Evolutionary conservation across 2,113 vertebrate species (phyloP), one percentile per base, ranked within the genome.

Genomic region (Cyprinodon tularosa): DNA sequence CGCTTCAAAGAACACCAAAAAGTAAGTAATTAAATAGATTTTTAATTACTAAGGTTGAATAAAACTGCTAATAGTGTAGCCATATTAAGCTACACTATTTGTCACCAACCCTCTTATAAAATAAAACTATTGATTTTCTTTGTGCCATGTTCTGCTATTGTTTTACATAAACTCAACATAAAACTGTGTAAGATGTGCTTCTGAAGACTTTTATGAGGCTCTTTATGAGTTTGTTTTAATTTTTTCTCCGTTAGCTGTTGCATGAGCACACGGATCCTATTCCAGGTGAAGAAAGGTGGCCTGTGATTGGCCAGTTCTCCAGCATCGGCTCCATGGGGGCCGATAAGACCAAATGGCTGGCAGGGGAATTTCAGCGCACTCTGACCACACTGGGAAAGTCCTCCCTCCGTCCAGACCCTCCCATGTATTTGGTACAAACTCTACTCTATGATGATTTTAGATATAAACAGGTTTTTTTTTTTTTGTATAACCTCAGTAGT

Each of bases 291-390:
- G 94, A 97, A 22, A 74, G 68, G 36, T 99, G 98, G 98, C 95
- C 97, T 0, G 64, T 99, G 14, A 88, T 99, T 73, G 98, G 96
- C 3, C 98, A 99, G 91, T 99, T 99, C 83, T 99, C 98, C 66
- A 99, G 98, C 90, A 99, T 99, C 0, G 98, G 98, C 53, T 99
- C 98, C 0, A 77, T 99, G 96, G 98, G 98, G 71, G 72, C 89
- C 60, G 97, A 99, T 71, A 95, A 96, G 13, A 96, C 95, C 59
- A 99, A 98, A 47, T 99, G 98, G 98, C 81, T 99, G 70, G 93
- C 94, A 39, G 95, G 95, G 0, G 98, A 99, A 84, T 99, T 99
- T 90, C 96, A 95, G 82, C 96, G 95, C 66, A 98, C 96, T 44
- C 82, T 99, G 81, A 93, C 87, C 67, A 93, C 94, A 0, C 79